These are phyloP conservation scores for Callipepla squamata DNA, from an alignment of 2,113 vertebrate genomes.

Conservation along the genomic window DNA sequence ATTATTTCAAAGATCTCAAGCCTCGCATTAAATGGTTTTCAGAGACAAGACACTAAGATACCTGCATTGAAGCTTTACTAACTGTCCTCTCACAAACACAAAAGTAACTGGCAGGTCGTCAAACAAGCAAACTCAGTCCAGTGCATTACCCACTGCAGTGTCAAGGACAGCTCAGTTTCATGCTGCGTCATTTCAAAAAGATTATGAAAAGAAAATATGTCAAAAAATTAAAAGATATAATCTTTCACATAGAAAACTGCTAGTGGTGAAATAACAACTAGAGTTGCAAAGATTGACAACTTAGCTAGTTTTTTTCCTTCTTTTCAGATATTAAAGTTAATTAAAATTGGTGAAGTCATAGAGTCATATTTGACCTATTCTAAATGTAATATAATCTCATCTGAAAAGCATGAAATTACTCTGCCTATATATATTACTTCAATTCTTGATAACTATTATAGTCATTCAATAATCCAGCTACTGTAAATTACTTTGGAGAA, in stretches of 20 bases:
- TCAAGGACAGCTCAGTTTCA: neutral
- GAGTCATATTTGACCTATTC: slow-evolving; percentile 56
- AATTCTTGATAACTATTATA: slow-evolving; percentile 64
- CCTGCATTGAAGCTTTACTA: neutral
- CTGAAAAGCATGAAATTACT: slow-evolving; percentile 76
- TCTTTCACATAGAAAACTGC: neutral
- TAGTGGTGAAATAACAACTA: slow-evolving; percentile 31
- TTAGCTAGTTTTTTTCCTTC: slow-evolving; percentile 39
- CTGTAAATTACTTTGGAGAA: slow-evolving; percentile 56
- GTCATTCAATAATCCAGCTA: slow-evolving; percentile 63
- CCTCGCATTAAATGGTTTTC: neutral
- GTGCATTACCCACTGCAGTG: neutral
- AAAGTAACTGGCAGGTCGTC: neutral
- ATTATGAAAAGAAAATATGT: neutral
- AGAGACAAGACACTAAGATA: neutral
- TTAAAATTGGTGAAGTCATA: slow-evolving; percentile 66
- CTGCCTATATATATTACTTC: slow-evolving; percentile 66
- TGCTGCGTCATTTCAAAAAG: neutral
- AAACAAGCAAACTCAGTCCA: neutral
- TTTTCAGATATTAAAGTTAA: slow-evolving; percentile 62
- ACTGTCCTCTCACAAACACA: neutral
- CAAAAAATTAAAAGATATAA: neutral
- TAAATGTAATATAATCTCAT: slow-evolving; percentile 67
- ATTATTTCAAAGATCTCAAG: neutral
- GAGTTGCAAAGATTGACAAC: slow-evolving; percentile 32